Base-by-base conservation (phyloP, 2,113 vertebrate species). In the Pteruthius melanotis region DNA sequence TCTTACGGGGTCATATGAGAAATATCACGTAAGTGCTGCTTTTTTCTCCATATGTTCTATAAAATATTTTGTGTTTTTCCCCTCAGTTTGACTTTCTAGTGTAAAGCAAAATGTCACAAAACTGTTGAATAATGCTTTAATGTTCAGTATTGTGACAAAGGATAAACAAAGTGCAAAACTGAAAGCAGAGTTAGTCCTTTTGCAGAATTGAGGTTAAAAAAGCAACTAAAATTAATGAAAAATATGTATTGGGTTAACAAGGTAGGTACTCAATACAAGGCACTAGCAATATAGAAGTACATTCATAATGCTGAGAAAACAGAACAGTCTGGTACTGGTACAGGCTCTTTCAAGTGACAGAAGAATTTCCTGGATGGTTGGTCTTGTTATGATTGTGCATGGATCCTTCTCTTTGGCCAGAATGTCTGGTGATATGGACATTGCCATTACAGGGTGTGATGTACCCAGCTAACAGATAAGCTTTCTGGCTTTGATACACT, bases 341-440 rank as follows among this genome's bases (percentile, higher is more conserved):
- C 15, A n/a, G 21, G 28, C 9, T 60, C 11, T 57, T 85, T 61
- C 1, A 2, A 42, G 31, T 24, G 26, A 16, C 49, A 11, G 47
- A 37, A 26, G 35, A 45, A 66, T 66, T 85, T 75, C n/a, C 50
- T 50, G 50, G 37, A 31, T 7, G 3, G 5, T 30, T 72, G 26
- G 4, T 89, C 35, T 7, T 2, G 8, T 65, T 91, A 31, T 0
- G 0, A 7, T 17, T 28, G 4, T 0, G 0, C 11, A 5, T 24
- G 11, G 33, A 52, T 47, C 21, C n/a, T 80, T 69, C 23, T 28
- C 60, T 69, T 60, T 76, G 57, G 7, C 40, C 35, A 45, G 39
- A 60, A 69, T 1, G 0, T 35, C 33, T 54, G 40, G 37, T 45
- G 64, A 56, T 33, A 28, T 13, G 75, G 66, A 49, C 31, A 4